Evolutionary conservation across 2,888 invertebrate genomes (phyloP), one percentile per base, ranked within the genome.

Genomic region (Microplitis manilae): DNA sequence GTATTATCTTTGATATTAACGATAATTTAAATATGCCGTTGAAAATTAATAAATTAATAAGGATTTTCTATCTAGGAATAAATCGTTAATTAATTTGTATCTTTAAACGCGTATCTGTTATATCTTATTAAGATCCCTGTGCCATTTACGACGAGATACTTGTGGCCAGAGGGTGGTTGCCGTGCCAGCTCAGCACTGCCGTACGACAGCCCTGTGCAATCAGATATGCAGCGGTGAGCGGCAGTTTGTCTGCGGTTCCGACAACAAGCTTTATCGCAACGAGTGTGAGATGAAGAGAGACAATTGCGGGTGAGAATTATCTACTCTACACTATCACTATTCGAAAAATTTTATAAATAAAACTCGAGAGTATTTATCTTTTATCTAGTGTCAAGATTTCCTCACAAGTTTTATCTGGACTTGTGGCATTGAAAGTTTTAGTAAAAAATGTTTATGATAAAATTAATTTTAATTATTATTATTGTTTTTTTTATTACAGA

Each of bases 281-380:
- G 96, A 96, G 90, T 97, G 97, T 87, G 94, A 96, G 88, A 97
- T 97, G 97, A 96, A 95, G 90, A 94, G 95, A 88, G 95, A 95
- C 87, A 97, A 97, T 88, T 97, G 97, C 91, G 97, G 95, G 95
- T 95, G 86, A 91, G 91, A 85, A 90, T 84, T 64, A 50, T 68
- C 30, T 30, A 30, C 30, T 30, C 30, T 0, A 30, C 30, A 30
- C 30, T 30, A 30, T 30, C 30, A 30, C 30, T 30, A 30, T 30
- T 30, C 30, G 30, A 30, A 30, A 30, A 30, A 30, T 30, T 30
- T 30, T 30, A 30, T 30, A 30, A 30, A 30, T 30, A 30, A 30
- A 30, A 30, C 30, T 30, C 30, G 30, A 30, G 30, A 30, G 30
- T 30, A 30, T 30, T 30, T 30, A 30, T 30, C 30, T 30, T 30